phyloP scores from a whole-genome alignment of 2,797 vertebrate species.

The Myotis myotis region DNA sequence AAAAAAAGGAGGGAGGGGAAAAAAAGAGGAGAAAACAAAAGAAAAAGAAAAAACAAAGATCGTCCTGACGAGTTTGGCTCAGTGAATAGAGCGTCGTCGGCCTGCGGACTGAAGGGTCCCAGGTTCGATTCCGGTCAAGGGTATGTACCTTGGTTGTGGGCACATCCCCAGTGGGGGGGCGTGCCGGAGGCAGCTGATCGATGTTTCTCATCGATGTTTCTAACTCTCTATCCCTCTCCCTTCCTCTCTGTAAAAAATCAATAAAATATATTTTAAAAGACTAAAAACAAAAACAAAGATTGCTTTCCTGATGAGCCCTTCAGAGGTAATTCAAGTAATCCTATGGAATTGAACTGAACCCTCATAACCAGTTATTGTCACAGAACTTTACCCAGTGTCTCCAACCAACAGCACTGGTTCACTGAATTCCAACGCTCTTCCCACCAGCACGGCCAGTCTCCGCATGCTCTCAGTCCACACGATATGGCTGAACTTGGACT shows the following conservation, averaged over 20 bases:
- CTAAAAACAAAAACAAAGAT: background rate
- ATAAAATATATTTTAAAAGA: too few species aligned
- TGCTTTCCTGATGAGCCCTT: background rate
- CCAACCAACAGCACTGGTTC: slow-evolving; percentile 96
- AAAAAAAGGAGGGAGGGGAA: background rate
- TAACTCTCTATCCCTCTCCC: too few species aligned
- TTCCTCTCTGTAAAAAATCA: too few species aligned
- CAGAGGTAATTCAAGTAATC: background rate
- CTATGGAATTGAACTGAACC: background rate
- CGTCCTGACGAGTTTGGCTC: too few species aligned
- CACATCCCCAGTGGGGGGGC: too few species aligned
- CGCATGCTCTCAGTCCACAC: slow-evolving; percentile 95
- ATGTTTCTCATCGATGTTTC: too few species aligned
- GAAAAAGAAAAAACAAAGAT: background rate
- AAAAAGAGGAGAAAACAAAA: background rate
- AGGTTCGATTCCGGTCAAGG: too few species aligned
- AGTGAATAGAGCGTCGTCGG: too few species aligned
- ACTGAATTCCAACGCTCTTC: slow-evolving; percentile 92
- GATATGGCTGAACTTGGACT: slow-evolving; percentile 91
- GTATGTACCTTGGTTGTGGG: too few species aligned
- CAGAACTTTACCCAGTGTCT: slow-evolving; percentile 93
- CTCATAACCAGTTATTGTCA: background rate
- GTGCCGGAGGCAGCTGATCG: too few species aligned
- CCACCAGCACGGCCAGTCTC: slow-evolving; percentile 91
- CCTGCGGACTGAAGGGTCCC: too few species aligned